A percentile compares a stretch with the other conserved stretches of the same genome.
Conservation (phyloP, 2,113 vertebrate species). For the Entelurus aequoreus region DNA sequence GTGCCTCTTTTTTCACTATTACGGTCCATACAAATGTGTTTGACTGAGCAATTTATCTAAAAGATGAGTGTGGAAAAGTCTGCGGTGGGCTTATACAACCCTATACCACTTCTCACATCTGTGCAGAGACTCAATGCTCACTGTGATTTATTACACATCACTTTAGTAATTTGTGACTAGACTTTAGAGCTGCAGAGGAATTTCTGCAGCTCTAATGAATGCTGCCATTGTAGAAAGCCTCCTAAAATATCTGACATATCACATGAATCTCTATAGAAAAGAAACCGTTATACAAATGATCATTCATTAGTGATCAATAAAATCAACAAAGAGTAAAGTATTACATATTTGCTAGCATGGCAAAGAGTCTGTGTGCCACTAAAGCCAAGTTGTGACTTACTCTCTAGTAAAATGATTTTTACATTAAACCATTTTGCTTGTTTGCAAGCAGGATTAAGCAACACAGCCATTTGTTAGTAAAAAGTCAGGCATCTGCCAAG, state of each 20-base stretch:
- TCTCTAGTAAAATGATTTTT: too few species aligned
- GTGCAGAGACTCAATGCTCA: neutral
- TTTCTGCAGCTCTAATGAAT: neutral
- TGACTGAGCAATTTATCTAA: constrained; percentile 8
- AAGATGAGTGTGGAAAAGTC: neutral
- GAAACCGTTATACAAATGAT: too few species aligned
- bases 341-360: too few species aligned
- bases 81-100: neutral
- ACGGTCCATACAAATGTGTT: neutral
- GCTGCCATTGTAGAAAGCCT: neutral
- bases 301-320: too few species aligned
- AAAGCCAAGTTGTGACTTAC: too few species aligned
- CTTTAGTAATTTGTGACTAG: neutral
- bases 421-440: too few species aligned
- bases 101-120: neutral
- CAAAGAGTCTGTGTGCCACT: too few species aligned
- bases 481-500: too few species aligned
- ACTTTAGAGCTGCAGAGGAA: neutral
- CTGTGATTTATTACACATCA: neutral
- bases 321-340: too few species aligned
- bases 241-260: neutral
- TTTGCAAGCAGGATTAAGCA: too few species aligned
- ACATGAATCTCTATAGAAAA: neutral
- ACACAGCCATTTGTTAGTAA: too few species aligned
- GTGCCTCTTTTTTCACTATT: constrained; percentile 3